Conservation (phyloP, 1,140 invertebrate species). For the Lerema accius region DNA sequence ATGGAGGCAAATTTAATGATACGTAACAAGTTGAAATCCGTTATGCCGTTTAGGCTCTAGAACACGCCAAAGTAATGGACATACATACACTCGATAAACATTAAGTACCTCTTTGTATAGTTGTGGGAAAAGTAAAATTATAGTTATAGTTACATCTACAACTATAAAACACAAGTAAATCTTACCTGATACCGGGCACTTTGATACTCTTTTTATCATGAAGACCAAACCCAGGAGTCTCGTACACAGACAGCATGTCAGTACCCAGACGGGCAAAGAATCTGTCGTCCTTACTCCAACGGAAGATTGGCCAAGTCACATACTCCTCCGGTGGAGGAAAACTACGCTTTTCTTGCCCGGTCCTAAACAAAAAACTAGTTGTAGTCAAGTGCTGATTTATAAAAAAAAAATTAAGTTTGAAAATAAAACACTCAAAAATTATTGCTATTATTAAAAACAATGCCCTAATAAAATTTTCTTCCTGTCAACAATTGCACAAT, state of each 20-base stretch:
- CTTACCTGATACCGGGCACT: constrained; percentile 90
- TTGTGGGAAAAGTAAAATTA: too few relatives aligned
- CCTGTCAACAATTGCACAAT: background rate
- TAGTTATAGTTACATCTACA: too few relatives aligned
- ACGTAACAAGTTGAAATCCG: too few relatives aligned
- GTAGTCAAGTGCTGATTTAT: too few relatives aligned
- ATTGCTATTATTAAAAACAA: too few relatives aligned
- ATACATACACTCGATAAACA: too few relatives aligned
- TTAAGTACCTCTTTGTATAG: too few relatives aligned
- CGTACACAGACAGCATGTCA: constrained; percentile 95
- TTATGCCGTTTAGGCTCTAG: too few relatives aligned
- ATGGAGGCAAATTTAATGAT: too few relatives aligned
- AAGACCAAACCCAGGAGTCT: constrained; percentile 96
- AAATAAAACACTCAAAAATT: too few relatives aligned
- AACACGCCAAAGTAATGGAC: too few relatives aligned
- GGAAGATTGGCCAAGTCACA: constrained; percentile 95
- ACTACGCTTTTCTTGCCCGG: constrained; percentile 95
- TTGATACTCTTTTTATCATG: constrained; percentile 98
- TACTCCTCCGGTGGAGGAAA: constrained; percentile 93
- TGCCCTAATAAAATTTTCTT: constrained; percentile 2
- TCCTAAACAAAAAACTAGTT: too few relatives aligned
- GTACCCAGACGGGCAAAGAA: constrained; percentile 96
- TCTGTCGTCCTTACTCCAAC: constrained; percentile 98
- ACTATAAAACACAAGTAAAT: background rate
- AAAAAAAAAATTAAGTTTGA: constrained; percentile 3